Evolutionary conservation across 2,888 invertebrate genomes (phyloP).

Genomic region (Oasisia sp.): DNA sequence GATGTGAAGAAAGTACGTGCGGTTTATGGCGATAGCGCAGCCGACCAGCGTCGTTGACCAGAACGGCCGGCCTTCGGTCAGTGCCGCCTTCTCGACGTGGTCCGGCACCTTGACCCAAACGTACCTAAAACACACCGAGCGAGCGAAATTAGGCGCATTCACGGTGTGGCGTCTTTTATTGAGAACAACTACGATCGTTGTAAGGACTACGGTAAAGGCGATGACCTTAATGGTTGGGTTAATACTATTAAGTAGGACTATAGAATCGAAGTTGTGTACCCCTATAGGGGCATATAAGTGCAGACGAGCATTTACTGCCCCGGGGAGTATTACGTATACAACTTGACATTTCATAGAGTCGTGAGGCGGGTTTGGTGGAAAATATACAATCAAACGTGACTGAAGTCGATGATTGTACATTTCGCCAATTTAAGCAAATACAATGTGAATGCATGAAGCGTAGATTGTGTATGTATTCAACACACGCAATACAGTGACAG

Average conservation of each 20-base stretch:
- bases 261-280: not conserved
- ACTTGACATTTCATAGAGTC: not conserved
- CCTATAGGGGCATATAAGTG: not conserved
- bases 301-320: not conserved
- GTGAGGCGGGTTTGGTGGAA: not conserved
- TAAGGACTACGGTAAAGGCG: not conserved
- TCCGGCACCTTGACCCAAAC: slow-evolving; percentile 39
- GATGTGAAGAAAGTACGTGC: slow-evolving; percentile 35
- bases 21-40: slow-evolving; percentile 40
- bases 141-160: not conserved
- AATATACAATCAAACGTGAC: not conserved
- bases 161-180: not conserved
- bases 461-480: too few species aligned
- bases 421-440: not conserved
- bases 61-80: slow-evolving; percentile 32
- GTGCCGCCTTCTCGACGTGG: slow-evolving; percentile 24
- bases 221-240: not conserved
- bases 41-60: slow-evolving; percentile 39
- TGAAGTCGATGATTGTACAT: not conserved
- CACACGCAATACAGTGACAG: too few species aligned
- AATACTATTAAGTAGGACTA: too few species aligned
- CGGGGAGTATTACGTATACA: not conserved
- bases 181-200: not conserved
- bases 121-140: slow-evolving; percentile 31
- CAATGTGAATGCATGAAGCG: too few species aligned